Conservation (phyloP, 1,140 invertebrate species). For the Pararge aegeria region DNA sequence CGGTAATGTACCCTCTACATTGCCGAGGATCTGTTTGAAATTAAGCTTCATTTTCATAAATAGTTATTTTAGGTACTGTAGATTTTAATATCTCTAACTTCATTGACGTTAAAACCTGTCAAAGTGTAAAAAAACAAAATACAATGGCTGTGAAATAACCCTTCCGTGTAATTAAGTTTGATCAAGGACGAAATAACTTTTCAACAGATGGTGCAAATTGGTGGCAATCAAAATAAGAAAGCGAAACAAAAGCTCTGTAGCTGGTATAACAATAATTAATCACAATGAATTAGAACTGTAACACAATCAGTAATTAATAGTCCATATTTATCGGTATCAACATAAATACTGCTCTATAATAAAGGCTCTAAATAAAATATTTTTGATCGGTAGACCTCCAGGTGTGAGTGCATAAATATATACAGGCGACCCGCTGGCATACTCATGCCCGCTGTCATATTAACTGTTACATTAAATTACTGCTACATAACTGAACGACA, state of each 20-base stretch:
- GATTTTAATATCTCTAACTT: too few species aligned
- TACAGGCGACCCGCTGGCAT: slow-evolving; percentile 71
- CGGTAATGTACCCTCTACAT: too few species aligned
- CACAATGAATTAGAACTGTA: slow-evolving; percentile 68
- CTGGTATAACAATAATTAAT: slow-evolving; percentile 43
- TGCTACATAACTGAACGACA: slow-evolving; percentile 61
- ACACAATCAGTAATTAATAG: slow-evolving; percentile 73
- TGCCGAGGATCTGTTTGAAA: too few species aligned
- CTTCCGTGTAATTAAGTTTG: too few species aligned
- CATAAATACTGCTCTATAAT: slow-evolving; percentile 65
- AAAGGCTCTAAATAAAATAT: slow-evolving; percentile 68
- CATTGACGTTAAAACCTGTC: too few species aligned
- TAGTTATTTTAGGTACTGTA: too few species aligned
- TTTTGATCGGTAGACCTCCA: slow-evolving; percentile 62
- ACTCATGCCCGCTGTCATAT: slow-evolving; percentile 77
- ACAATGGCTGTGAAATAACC: too few species aligned
- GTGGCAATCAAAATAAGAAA: slow-evolving; percentile 15
- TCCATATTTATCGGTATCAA: slow-evolving; percentile 62
- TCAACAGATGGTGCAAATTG: slow-evolving; percentile 1
- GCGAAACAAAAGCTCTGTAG: slow-evolving; percentile 3
- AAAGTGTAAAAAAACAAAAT: too few species aligned
- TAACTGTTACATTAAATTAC: slow-evolving; percentile 80
- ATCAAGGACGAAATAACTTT: background rate
- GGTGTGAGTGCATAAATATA: slow-evolving; percentile 77
- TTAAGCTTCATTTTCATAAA: too few species aligned